A percentile compares a stretch with the other conserved stretches of the same genome.
These are phyloP conservation scores for Nycticryphes semicollaris DNA, from an alignment of 2,113 vertebrate genomes.

Conservation along the genomic window DNA sequence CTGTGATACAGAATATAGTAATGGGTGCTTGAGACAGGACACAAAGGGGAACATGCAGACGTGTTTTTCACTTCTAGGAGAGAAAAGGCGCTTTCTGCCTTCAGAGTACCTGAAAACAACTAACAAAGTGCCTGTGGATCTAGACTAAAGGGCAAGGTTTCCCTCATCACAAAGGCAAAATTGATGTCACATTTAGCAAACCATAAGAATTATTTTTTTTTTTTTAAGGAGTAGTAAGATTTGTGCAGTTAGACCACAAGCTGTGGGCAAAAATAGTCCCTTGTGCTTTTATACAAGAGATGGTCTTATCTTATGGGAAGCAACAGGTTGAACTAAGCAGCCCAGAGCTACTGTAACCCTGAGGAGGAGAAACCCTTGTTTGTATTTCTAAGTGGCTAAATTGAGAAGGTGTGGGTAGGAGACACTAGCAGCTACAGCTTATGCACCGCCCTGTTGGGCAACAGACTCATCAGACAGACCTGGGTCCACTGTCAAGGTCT, in stretches of 20 bases:
- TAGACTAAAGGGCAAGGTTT: not conserved
- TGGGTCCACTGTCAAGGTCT: not conserved
- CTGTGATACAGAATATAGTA: not conserved
- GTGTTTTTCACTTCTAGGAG: not conserved
- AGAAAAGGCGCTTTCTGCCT: not conserved
- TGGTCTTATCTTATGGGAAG: not conserved
- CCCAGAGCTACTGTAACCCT: not conserved
- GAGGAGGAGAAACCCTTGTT: not conserved
- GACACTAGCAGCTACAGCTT: accelerated
- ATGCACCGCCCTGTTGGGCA: not conserved
- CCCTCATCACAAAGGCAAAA: not conserved
- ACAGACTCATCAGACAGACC: not conserved
- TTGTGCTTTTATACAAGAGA: not conserved
- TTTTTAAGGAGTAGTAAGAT: not conserved
- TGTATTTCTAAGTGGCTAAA: not conserved
- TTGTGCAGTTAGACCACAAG: not conserved
- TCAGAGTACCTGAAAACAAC: not conserved
- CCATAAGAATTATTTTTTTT: too few species aligned
- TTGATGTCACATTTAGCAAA: not conserved
- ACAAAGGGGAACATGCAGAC: not conserved
- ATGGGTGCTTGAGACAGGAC: not conserved
- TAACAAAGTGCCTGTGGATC: not conserved
- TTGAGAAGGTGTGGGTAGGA: not conserved
- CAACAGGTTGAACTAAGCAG: not conserved
- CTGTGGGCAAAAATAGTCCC: not conserved